phyloP scores from a whole-genome alignment of 2,888 invertebrate genomes.

The Acanthoscelides obtectus region DNA sequence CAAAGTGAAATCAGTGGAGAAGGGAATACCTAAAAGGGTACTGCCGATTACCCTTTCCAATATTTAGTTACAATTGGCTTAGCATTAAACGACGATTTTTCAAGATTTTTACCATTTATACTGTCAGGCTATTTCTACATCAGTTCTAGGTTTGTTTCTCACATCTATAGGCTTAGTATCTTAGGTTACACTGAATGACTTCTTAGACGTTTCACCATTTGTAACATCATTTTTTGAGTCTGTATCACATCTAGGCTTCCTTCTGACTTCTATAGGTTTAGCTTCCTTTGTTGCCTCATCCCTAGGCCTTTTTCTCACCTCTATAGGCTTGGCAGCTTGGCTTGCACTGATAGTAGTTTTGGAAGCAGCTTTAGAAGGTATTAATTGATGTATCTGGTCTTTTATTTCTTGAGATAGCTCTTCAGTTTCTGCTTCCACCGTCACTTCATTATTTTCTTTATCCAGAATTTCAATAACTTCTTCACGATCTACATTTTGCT shows the following conservation, averaged over 20 bases:
- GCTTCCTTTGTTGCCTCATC: constrained; percentile 11
- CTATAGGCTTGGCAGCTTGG: constrained; percentile 10
- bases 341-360: background rate
- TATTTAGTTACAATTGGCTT: too few species aligned
- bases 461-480: constrained; percentile 9
- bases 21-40: too few species aligned
- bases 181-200: background rate
- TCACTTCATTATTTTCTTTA: constrained; percentile 17
- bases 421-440: constrained; percentile 5
- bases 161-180: constrained; percentile 3
- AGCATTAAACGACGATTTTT: too few species aligned
- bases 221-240: background rate
- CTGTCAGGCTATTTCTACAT: background rate
- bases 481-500: background rate
- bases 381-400: constrained; percentile 13
- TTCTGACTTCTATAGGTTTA: constrained; percentile 43
- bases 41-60: too few species aligned
- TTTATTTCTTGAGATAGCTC: constrained; percentile 10
- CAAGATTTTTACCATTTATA: background rate
- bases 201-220: background rate
- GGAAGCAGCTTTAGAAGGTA: constrained; percentile 10
- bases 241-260: constrained; percentile 44
- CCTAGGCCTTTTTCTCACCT: constrained; percentile 6
- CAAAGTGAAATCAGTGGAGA: too few species aligned
- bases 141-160: background rate